phyloP scores from a whole-genome alignment of 2,113 vertebrate genomes.

The Myrmecophaga tridactyla region DNA sequence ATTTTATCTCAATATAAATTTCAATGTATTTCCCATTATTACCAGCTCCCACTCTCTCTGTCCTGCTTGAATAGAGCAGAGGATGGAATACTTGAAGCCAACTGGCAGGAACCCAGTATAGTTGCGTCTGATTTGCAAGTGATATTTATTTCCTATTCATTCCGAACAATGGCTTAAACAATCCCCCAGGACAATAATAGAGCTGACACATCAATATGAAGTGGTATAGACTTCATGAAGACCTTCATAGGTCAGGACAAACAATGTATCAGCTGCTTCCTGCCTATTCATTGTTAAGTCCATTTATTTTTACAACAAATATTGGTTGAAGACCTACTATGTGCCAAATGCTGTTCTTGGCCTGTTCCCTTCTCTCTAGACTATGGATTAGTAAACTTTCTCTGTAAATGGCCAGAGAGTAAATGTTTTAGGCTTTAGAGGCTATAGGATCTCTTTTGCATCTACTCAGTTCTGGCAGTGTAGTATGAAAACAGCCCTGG shows the following conservation, averaged over 20 bases:
- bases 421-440: not conserved
- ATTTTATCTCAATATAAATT: not conserved
- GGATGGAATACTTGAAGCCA: not conserved
- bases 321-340: constrained; percentile 20
- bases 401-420: not conserved
- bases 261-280: constrained; percentile 42
- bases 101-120: not conserved
- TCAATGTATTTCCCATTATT: not conserved
- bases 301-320: not conserved
- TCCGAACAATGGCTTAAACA: constrained; percentile 36
- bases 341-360: not conserved
- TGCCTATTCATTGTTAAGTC: not conserved
- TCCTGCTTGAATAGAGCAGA: not conserved
- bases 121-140: constrained; percentile 36
- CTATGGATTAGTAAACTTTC: not conserved
- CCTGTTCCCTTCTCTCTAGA: not conserved
- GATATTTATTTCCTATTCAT: constrained; percentile 59
- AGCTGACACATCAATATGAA: constrained; percentile 47
- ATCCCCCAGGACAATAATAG: constrained; percentile 10
- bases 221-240: constrained; percentile 33
- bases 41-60: not conserved
- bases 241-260: not conserved
- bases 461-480: not conserved
- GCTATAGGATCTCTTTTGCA: not conserved
- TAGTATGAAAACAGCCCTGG: not conserved